Percentiles rank a stretch among this genome's conserved stretches.
Conservation (phyloP, 2,797 vertebrate species). For the Melanotaenia pygmaea region DNA sequence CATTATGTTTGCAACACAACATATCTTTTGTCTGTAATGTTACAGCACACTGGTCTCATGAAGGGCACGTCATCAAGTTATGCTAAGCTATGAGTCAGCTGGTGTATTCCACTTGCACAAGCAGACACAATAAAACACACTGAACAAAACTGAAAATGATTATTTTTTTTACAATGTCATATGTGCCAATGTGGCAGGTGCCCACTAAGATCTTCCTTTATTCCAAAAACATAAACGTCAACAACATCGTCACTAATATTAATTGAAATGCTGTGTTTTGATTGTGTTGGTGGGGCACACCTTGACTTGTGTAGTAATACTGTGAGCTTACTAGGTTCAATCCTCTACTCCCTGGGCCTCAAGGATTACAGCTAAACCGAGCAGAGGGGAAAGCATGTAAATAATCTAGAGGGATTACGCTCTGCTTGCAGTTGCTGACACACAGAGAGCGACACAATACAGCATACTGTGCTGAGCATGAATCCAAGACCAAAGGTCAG, state of each 20-base stretch:
- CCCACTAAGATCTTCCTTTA: constrained; percentile 1
- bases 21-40: constrained; percentile 56
- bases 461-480: constrained; percentile 45
- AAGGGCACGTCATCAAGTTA: constrained; percentile 22
- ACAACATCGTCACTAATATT: constrained; percentile 6
- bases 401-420: constrained; percentile 78
- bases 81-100: constrained; percentile 43
- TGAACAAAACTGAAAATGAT: neutral
- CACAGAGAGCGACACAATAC: constrained; percentile 56
- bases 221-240: constrained; percentile 9
- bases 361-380: constrained; percentile 78
- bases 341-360: constrained; percentile 66
- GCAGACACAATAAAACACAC: constrained; percentile 1
- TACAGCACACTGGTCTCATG: constrained; percentile 30
- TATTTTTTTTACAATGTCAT: neutral
- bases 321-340: constrained; percentile 61
- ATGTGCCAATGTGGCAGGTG: neutral
- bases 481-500: constrained; percentile 48
- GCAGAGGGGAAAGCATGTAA: constrained; percentile 77
- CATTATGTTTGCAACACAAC: constrained; percentile 55
- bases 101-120: constrained; percentile 7
- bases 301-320: constrained; percentile 69
- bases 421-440: constrained; percentile 53
- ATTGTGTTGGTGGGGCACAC: constrained; percentile 54
- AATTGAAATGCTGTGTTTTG: constrained; percentile 38